phyloP scores from a whole-genome alignment of 2,797 vertebrate species.

The Phalanger gymnotis region DNA sequence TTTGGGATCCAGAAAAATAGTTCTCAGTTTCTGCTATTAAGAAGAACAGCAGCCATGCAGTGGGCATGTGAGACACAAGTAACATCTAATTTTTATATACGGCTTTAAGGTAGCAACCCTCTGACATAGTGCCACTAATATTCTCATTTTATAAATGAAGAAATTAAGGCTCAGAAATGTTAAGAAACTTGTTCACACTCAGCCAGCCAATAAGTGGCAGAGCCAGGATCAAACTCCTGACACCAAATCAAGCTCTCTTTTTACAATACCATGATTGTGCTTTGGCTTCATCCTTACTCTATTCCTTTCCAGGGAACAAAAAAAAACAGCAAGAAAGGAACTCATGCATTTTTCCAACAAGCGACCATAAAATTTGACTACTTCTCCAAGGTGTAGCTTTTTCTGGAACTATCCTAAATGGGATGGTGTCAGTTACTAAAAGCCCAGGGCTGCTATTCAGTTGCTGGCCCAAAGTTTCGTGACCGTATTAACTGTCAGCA shows the following conservation, averaged over 20 bases:
- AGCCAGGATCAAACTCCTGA: background rate
- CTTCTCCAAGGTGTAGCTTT: constrained; percentile 59
- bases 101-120: background rate
- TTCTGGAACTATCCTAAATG: constrained; percentile 66
- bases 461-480: constrained; percentile 61
- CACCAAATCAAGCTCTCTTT: background rate
- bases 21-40: constrained; percentile 1
- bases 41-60: background rate
- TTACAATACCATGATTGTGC: background rate
- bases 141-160: background rate
- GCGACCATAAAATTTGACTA: constrained; percentile 43
- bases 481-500: constrained; percentile 63
- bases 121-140: background rate
- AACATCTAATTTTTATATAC: background rate
- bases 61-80: background rate
- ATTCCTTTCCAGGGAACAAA: constrained; percentile 43
- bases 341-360: constrained; percentile 58
- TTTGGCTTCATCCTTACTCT: constrained; percentile 35
- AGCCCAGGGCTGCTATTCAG: constrained; percentile 64
- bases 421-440: constrained; percentile 59
- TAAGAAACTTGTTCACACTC: background rate
- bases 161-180: background rate
- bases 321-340: background rate
- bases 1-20: background rate
- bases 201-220: background rate